A percentile compares a stretch with the other conserved stretches of the same genome.
These are phyloP conservation scores for Scaptomyza hsui DNA, from an alignment of 1,140 invertebrate genomes.

Conservation along the genomic window DNA sequence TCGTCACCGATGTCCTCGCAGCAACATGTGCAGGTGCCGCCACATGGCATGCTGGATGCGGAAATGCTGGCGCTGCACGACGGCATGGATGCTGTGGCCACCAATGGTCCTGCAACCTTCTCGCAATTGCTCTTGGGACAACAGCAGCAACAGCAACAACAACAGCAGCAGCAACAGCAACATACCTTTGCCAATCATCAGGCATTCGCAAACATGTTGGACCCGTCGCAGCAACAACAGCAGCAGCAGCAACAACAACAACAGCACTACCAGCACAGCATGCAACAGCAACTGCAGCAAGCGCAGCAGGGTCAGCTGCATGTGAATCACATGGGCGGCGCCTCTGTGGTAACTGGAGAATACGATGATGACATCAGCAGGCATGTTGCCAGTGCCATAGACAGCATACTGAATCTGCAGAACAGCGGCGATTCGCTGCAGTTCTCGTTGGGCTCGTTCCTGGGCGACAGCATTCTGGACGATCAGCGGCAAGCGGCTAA, in stretches of 20 bases:
- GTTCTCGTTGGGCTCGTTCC: conserved; percentile 78
- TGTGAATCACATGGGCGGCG: conserved; percentile 54
- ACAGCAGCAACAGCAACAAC: conserved; percentile 66
- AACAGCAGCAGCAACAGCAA: conserved; percentile 47
- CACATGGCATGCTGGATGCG: conserved; percentile 68
- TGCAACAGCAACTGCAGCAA: conserved; percentile 67
- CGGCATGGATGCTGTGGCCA: conserved; percentile 51
- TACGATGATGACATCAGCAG: conserved; percentile 88
- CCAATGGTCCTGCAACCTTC: conserved; percentile 54
- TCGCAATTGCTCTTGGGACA: conserved; percentile 65
- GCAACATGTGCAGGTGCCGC: conserved; percentile 60
- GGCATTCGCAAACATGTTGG: conserved; percentile 57
- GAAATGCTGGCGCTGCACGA: conserved; percentile 70
- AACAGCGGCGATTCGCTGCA: conserved; percentile 83
- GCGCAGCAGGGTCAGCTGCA: conserved; percentile 77
- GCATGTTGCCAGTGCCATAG: conserved; percentile 91
- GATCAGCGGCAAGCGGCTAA: conserved; percentile 68
- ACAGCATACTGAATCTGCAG: conserved; percentile 90
- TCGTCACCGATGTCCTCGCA: conserved; percentile 72
- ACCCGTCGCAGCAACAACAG: conserved; percentile 60
- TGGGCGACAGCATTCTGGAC: conserved; percentile 78
- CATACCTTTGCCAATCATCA: conserved; percentile 67
- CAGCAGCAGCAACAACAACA: conserved; percentile 59
- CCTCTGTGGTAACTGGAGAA: conserved; percentile 57
- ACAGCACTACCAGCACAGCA: conserved; percentile 56